phyloP scores from a whole-genome alignment of 2,113 vertebrate genomes.

The Hypocryptadius cinnamomeus region DNA sequence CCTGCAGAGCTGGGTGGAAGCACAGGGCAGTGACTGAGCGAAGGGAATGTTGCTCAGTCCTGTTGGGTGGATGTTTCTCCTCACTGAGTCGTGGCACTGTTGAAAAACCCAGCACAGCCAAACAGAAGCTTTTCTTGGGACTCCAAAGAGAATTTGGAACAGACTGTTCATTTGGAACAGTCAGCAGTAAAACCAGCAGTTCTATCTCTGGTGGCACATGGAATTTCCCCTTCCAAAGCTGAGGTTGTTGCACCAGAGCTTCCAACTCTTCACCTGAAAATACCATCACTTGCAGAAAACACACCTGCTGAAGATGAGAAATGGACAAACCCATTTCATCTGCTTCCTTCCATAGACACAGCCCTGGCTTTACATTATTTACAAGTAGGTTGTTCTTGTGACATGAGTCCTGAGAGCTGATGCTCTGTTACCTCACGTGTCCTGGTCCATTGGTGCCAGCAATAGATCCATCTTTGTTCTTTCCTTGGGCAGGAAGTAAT shows the following conservation, averaged over 20 bases:
- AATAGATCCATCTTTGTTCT: background rate
- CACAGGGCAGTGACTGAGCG: background rate
- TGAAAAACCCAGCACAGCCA: background rate
- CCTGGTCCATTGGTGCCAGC: background rate
- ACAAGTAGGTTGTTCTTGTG: background rate
- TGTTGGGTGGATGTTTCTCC: background rate
- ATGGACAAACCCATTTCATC: background rate
- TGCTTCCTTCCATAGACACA: background rate
- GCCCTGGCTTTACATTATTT: background rate
- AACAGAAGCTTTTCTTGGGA: background rate
- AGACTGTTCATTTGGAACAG: background rate
- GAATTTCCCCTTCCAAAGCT: background rate
- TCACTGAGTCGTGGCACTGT: rapidly evolving
- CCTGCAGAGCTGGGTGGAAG: background rate
- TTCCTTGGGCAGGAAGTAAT: background rate
- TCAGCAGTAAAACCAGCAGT: background rate
- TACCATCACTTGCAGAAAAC: background rate
- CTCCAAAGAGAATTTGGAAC: background rate
- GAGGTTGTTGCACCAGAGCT: background rate
- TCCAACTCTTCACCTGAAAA: background rate
- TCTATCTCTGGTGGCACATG: background rate
- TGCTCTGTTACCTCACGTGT: background rate
- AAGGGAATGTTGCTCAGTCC: background rate
- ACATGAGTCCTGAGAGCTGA: background rate
- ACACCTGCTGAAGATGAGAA: background rate